Conservation (phyloP, 2,888 invertebrate species). For the Cordylochernes scorpioides region DNA sequence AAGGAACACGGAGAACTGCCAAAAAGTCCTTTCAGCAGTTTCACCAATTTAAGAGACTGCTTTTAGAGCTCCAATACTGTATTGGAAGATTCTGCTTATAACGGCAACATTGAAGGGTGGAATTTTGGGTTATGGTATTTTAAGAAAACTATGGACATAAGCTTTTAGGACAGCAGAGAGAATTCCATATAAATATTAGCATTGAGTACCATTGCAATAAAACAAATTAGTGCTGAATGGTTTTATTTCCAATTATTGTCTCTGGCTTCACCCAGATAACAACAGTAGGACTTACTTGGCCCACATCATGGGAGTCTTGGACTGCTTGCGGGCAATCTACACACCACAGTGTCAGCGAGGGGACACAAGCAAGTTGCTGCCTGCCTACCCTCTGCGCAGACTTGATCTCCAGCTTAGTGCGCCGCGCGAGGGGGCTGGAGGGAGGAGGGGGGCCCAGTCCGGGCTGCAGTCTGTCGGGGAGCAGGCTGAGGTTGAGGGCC, state of each 20-base stretch:
- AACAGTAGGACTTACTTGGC: slow-evolving; percentile 33
- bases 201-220: not conserved
- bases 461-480: slow-evolving; percentile 19
- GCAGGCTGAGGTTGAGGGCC: slow-evolving; percentile 23
- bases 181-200: not conserved
- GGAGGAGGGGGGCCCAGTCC: slow-evolving; percentile 27
- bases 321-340: slow-evolving; percentile 31
- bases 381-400: slow-evolving; percentile 44
- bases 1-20: no score
- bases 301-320: slow-evolving; percentile 57
- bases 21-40: no score
- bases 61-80: no score
- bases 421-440: slow-evolving; percentile 64
- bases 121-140: no score
- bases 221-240: not conserved
- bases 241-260: not conserved
- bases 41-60: no score
- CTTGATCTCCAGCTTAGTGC: slow-evolving; percentile 85
- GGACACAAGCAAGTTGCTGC: not conserved
- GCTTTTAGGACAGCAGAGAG: no score
- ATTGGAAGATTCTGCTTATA: no score
- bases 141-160: no score
- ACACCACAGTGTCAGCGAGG: slow-evolving; percentile 5
- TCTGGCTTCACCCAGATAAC: not conserved
- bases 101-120: no score